Evolutionary conservation across 2,888 invertebrate genomes (phyloP).

Genomic region (Pristionchus mayeri): DNA sequence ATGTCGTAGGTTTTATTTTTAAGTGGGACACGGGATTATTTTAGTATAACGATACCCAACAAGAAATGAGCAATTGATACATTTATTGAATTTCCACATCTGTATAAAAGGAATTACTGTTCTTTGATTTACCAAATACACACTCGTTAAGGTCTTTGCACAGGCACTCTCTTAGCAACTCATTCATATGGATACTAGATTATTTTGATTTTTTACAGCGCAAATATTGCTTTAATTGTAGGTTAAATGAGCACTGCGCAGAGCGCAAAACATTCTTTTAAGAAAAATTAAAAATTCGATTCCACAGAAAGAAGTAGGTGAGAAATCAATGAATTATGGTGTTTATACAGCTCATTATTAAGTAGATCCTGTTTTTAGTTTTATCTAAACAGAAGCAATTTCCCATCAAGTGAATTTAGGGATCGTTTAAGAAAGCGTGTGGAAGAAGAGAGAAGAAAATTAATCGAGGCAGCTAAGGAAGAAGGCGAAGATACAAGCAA

Average conservation of each 20-base stretch:
- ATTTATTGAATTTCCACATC: too few species aligned
- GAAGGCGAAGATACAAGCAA: not conserved
- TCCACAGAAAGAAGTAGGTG: not conserved
- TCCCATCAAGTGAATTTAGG: not conserved
- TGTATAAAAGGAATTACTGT: too few species aligned
- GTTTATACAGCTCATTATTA: not conserved
- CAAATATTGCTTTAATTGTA: not conserved
- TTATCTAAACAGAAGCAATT: not conserved
- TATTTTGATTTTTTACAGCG: too few species aligned
- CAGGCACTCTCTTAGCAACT: too few species aligned
- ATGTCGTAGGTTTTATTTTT: too few species aligned
- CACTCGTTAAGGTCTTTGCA: too few species aligned
- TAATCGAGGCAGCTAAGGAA: not conserved
- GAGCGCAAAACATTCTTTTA: not conserved
- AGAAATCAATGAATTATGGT: not conserved
- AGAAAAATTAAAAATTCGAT: not conserved
- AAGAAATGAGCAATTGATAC: too few species aligned
- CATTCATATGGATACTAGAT: too few species aligned
- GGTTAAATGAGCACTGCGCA: not conserved
- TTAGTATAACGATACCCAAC: too few species aligned
- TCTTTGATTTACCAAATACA: too few species aligned
- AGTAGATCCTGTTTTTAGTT: not conserved
- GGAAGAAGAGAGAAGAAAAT: not conserved
- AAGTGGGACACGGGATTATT: too few species aligned
- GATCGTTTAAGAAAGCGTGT: constrained; percentile 1